phyloP scores from a whole-genome alignment of 2,888 invertebrate species.

The Acleris holmiana region DNA sequence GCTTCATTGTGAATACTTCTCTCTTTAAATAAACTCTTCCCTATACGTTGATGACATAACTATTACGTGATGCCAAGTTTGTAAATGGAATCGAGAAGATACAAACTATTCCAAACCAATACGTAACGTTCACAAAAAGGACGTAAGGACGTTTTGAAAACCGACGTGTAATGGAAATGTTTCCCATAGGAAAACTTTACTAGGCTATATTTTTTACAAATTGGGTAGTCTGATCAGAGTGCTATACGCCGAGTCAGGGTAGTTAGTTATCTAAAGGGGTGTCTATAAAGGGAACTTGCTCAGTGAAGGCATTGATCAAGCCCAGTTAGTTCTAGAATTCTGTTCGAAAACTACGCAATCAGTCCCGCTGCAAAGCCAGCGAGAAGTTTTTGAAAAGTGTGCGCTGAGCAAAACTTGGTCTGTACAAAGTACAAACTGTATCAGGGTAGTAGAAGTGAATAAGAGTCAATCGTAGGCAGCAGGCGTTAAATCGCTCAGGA shows the following conservation, averaged over 20 bases:
- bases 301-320: constrained; percentile 29
- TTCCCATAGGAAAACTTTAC: too few species aligned
- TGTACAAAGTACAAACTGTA: constrained; percentile 34
- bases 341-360: constrained; percentile 28
- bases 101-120: too few species aligned
- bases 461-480: constrained; percentile 55
- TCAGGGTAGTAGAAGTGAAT: constrained; percentile 48
- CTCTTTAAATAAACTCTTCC: too few species aligned
- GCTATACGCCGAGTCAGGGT: constrained; percentile 4
- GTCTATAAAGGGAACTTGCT: constrained; percentile 28
- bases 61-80: too few species aligned
- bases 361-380: constrained; percentile 24
- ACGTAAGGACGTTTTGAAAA: too few species aligned
- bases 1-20: too few species aligned
- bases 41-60: too few species aligned
- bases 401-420: constrained; percentile 22
- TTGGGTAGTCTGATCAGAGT: constrained; percentile 15
- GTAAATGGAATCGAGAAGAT: too few species aligned
- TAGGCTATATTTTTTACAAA: background rate
- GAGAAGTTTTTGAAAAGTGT: constrained; percentile 34
- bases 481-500: constrained; percentile 61
- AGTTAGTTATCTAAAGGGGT: constrained; percentile 29
- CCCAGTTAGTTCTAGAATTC: constrained; percentile 12
- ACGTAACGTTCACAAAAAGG: too few species aligned
- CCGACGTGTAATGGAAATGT: too few species aligned